Evolutionary conservation across 2,888 invertebrate genomes (phyloP), one percentile per base, ranked within the genome.

Genomic region (Thyatira batis): DNA sequence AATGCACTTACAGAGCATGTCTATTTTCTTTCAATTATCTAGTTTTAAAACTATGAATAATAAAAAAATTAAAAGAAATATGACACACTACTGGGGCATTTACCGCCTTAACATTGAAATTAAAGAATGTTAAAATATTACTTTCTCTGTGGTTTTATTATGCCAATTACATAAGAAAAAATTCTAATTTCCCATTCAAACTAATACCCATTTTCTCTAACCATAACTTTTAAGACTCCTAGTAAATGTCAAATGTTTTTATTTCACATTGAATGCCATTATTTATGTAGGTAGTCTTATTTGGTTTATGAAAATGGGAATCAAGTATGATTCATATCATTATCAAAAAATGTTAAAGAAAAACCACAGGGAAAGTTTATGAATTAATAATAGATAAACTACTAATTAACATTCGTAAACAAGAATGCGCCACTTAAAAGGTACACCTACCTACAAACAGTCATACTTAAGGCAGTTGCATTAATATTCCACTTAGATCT

Each of bases 1-100:
- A 90, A 89, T 91, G 89, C 91, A 85, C 77, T 74, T 79, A 80
- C 64, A 71, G 78, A 87, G 85, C 80, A 89, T 87, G 84, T 82
- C 79, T 75, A 73, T 82, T 77, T 79, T 82, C 82, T 78, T 84
- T 79, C 72, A 84, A 80, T 80, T 75, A 68, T 62, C 62, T 67
- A 77, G 71, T 75, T 70, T 78, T 75, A 76, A 50, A 72, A 77
- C 76, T 85, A 84, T 17, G 78, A 78, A 70, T 80, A 76, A 45
- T 23, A 23, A 25, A 76, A 76, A 76, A 79, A 80, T 80, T 83
- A 80, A 84, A 84, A 83, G 86, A 85, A 87, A 89, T 91, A 91
- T 89, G 91, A 91, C 91, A 90, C 90, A 87, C 88, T 85, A 87
- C 63, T 74, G 73, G 67, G 83, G 80, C 85, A 76, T 63, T 57